Evolutionary conservation across 2,113 vertebrate genomes (phyloP).

Genomic region (Ptychochromis oligacanthus): DNA sequence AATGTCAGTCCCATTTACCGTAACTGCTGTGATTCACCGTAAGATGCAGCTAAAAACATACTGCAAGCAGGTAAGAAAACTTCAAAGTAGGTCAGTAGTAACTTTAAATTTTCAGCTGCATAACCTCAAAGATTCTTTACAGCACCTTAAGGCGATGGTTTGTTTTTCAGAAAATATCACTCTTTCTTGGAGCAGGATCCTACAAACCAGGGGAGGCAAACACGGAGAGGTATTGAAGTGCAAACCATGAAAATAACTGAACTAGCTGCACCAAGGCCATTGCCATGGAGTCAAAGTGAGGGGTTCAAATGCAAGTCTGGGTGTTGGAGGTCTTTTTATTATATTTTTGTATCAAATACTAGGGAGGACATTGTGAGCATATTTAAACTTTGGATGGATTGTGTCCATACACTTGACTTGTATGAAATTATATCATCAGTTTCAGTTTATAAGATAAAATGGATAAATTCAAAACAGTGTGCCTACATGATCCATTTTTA

Average conservation of each 20-base stretch:
- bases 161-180: slow-evolving; percentile 6
- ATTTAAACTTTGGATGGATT: not conserved
- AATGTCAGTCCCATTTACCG: slow-evolving; percentile 29
- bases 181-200: slow-evolving; percentile 15
- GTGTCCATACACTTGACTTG: not conserved
- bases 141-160: slow-evolving; percentile 35
- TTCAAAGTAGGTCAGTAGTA: slow-evolving; percentile 59
- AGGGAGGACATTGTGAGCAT: not conserved
- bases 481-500: not conserved
- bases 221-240: not conserved
- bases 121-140: slow-evolving; percentile 48
- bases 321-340: not conserved
- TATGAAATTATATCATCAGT: not conserved
- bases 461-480: not conserved
- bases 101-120: slow-evolving; percentile 42
- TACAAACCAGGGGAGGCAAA: slow-evolving; percentile 19
- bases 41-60: slow-evolving; percentile 3
- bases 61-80: slow-evolving; percentile 33
- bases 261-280: not conserved
- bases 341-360: not conserved
- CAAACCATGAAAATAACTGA: not conserved
- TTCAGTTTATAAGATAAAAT: not conserved
- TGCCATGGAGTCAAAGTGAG: not conserved
- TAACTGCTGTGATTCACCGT: slow-evolving; percentile 30
- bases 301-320: not conserved